These are phyloP conservation scores for Agrochola macilenta DNA, from an alignment of 2,888 invertebrate species.

Conservation along the genomic window DNA sequence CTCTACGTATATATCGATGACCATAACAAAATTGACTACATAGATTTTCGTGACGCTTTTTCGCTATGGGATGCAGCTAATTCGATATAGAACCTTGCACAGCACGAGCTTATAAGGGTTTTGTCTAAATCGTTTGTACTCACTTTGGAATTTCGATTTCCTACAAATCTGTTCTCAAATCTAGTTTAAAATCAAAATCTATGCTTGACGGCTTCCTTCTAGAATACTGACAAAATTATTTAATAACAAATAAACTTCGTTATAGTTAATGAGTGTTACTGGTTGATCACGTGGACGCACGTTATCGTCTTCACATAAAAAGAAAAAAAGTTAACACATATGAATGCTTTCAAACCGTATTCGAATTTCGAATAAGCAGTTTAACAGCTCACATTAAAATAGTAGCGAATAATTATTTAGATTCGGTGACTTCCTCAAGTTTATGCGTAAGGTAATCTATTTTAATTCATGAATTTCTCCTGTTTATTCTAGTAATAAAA, in stretches of 20 bases:
- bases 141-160: neutral
- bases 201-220: neutral
- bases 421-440: conserved; percentile 32
- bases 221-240: neutral
- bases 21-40: neutral
- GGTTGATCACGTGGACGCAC: conserved; percentile 19
- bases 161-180: neutral
- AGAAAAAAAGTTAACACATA: conserved; percentile 2
- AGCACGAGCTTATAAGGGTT: no score
- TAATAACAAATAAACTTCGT: conserved; percentile 24
- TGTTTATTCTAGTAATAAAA: conserved; percentile 44
- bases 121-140: neutral
- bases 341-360: conserved; percentile 7
- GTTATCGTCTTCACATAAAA: conserved; percentile 15
- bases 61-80: neutral
- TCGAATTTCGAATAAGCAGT: conserved; percentile 10
- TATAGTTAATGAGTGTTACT: conserved; percentile 19
- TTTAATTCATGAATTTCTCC: conserved; percentile 19
- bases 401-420: conserved; percentile 40
- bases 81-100: neutral
- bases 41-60: neutral
- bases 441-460: conserved; percentile 36
- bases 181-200: neutral
- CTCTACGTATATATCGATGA: neutral
- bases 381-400: conserved; percentile 34